Percentiles rank a stretch among this genome's conserved stretches.
Conservation (phyloP, 2,113 vertebrate genomes). For the Saccopteryx leptura region DNA sequence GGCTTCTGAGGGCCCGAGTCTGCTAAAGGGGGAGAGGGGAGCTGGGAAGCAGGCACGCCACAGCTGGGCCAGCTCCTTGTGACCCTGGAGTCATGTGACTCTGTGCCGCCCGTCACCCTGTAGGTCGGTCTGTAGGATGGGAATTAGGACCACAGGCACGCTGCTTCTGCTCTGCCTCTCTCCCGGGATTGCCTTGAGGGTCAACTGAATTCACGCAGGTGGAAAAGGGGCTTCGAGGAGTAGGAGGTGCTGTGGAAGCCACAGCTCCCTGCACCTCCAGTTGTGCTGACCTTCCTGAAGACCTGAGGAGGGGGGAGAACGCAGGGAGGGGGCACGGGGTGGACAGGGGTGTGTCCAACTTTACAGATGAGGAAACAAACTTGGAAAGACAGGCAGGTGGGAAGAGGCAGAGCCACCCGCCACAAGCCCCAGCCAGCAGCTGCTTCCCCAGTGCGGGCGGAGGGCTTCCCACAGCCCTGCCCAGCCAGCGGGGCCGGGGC, state of each 20-base stretch:
- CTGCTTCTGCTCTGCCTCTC: neutral
- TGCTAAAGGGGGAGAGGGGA: neutral
- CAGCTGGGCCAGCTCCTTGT: neutral
- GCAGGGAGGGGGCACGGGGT: rapidly evolving
- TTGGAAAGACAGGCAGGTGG: neutral
- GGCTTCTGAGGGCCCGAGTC: neutral
- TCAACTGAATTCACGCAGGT: neutral
- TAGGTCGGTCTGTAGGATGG: rapidly evolving
- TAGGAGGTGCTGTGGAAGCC: neutral
- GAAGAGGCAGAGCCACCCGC: neutral
- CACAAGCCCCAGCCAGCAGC: neutral
- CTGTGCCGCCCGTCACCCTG: rapidly evolving
- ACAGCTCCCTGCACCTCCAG: neutral
- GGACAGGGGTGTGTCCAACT: neutral
- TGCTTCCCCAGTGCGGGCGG: neutral
- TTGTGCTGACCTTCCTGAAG: neutral
- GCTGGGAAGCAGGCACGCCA: neutral
- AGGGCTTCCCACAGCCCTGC: rapidly evolving
- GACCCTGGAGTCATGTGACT: neutral
- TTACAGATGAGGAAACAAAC: neutral
- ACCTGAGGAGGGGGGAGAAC: neutral
- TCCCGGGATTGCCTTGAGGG: neutral
- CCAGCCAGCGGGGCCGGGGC: neutral
- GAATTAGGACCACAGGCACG: neutral
- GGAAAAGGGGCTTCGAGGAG: neutral